A percentile compares a stretch with the other conserved stretches of the same genome.
phyloP scores from a whole-genome alignment of 2,888 invertebrate genomes.

The Gortyna flavago region DNA sequence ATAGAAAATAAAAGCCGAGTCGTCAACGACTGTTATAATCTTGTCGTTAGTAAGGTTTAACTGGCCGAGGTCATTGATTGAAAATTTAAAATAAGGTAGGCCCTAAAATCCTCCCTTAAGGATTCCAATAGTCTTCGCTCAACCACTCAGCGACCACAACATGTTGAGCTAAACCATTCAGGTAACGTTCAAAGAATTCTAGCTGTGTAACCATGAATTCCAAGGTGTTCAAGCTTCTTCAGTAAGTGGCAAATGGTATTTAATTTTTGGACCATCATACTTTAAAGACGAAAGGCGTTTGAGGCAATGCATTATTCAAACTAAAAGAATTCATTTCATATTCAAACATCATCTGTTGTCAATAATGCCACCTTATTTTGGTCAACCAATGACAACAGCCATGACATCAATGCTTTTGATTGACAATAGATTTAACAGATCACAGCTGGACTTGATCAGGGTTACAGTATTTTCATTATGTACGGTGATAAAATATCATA shows the following conservation, averaged over 20 bases:
- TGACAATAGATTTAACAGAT: neutral
- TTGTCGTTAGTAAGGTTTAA: neutral
- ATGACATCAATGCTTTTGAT: no score
- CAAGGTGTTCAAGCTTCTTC: conserved; percentile 8
- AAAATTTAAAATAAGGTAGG: conserved; percentile 14
- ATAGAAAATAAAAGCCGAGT: conserved; percentile 39
- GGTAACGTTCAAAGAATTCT: neutral
- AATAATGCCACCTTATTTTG: neutral
- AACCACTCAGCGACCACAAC: neutral
- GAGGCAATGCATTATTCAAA: neutral
- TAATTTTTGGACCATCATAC: neutral
- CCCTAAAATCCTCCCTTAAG: neutral
- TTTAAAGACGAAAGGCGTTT: neutral
- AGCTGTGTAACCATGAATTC: neutral
- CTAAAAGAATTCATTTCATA: neutral
- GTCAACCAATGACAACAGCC: neutral
- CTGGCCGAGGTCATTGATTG: conserved; percentile 34
- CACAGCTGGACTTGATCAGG: neutral
- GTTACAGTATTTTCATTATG: no score
- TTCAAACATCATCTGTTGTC: neutral
- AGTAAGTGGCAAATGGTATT: neutral
- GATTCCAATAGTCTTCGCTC: conserved; percentile 15
- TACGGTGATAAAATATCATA: neutral
- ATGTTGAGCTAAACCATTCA: neutral
- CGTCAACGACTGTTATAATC: conserved; percentile 39